Percentiles rank a stretch among this genome's conserved stretches.
Evolutionary conservation across 2,888 invertebrate species (phyloP).

Genomic region (Cryptophagus acutangulus): DNA sequence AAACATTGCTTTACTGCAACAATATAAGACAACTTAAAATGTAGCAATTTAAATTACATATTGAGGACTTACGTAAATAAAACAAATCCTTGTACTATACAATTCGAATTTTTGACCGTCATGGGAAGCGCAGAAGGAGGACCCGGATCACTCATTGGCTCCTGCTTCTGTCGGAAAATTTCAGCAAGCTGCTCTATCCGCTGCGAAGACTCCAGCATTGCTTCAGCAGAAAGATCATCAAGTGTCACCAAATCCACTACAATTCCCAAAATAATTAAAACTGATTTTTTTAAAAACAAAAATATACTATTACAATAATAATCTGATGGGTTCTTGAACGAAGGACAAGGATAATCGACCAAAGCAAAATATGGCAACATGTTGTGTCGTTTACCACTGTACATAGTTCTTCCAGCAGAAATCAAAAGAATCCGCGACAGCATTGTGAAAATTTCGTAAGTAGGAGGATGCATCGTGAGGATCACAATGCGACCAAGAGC

Average conservation of each 20-base stretch:
- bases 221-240: constrained; percentile 89
- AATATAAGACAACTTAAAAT: constrained; percentile 12
- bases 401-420: constrained; percentile 88
- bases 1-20: constrained; percentile 59
- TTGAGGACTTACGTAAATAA: constrained; percentile 53
- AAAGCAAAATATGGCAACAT: constrained; percentile 86
- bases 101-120: constrained; percentile 60
- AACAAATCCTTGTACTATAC: constrained; percentile 67
- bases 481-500: constrained; percentile 71
- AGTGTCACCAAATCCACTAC: constrained; percentile 89
- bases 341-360: constrained; percentile 90
- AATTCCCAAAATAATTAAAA: too few relatives aligned
- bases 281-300: too few relatives aligned
- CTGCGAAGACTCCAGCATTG: constrained; percentile 90
- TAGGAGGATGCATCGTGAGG: constrained; percentile 88
- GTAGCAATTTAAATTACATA: background rate
- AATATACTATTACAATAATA: constrained; percentile 92
- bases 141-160: constrained; percentile 63
- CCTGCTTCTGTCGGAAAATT: constrained; percentile 67
- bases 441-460: constrained; percentile 94
- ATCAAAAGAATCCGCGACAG: constrained; percentile 78
- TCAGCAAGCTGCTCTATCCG: constrained; percentile 86
- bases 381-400: constrained; percentile 81
- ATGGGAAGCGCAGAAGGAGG: constrained; percentile 73
- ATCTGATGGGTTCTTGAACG: constrained; percentile 94